A percentile compares a stretch with the other conserved stretches of the same genome.
Conservation (phyloP, 37 sponge, comb jelly and placozoan species). For the Beroe ovata region DNA sequence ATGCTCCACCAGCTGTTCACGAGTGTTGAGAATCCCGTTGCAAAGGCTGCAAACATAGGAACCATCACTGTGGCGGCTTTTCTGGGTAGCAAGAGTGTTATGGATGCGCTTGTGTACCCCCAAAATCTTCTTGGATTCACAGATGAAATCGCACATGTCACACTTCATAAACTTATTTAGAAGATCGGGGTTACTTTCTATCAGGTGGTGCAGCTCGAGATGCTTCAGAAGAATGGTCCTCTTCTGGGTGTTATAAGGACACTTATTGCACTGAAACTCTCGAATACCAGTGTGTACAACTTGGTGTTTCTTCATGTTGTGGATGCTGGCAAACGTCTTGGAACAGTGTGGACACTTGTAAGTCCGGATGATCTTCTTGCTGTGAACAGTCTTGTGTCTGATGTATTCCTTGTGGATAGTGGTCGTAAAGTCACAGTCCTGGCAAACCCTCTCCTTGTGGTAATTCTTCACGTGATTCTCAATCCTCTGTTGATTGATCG, state of each 20-base stretch:
- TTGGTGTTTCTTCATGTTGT: slow-evolving; percentile 53
- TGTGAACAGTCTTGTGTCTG: slow-evolving; percentile 31
- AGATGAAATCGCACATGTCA: slow-evolving; percentile 60
- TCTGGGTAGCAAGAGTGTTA: not conserved
- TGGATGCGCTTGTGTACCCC: slow-evolving; percentile 45
- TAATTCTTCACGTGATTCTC: slow-evolving; percentile 53
- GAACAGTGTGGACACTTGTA: slow-evolving; percentile 63
- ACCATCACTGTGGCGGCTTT: not conserved
- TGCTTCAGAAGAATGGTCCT: slow-evolving; percentile 33
- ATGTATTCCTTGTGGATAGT: slow-evolving; percentile 59
- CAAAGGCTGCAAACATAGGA: slow-evolving; percentile 34
- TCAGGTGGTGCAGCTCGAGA: slow-evolving; percentile 36
- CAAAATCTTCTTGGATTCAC: slow-evolving; percentile 20
- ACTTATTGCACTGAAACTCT: slow-evolving; percentile 52
- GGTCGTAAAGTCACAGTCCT: slow-evolving; percentile 12
- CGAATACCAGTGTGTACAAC: slow-evolving; percentile 32
- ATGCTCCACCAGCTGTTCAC: slow-evolving; percentile 54
- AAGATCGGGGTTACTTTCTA: slow-evolving; percentile 42
- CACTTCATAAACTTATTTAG: slow-evolving; percentile 36
- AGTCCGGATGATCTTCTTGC: slow-evolving; percentile 11
- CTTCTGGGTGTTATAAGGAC: slow-evolving; percentile 66
- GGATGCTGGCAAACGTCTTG: slow-evolving; percentile 11
- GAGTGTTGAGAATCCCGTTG: not conserved
- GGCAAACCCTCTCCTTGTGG: slow-evolving; percentile 21
- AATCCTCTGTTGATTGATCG: slow-evolving; percentile 45